Evolutionary conservation across 2,888 invertebrate species (phyloP).

Genomic region (Pristionchus entomophagus): DNA sequence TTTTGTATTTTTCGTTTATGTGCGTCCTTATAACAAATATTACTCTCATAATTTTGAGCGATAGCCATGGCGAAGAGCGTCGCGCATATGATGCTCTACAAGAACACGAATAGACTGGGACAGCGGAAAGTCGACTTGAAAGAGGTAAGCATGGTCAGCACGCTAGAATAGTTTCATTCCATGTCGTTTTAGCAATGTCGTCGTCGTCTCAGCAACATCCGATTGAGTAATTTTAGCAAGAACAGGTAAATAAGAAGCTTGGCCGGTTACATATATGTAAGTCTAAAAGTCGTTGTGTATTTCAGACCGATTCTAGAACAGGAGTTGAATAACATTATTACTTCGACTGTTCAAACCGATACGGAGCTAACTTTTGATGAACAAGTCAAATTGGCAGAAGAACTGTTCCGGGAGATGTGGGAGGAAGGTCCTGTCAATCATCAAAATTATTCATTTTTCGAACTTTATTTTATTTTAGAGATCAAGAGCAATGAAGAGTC

Average conservation of each 20-base stretch:
- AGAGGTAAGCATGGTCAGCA: neutral
- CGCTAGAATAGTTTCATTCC: neutral
- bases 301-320: neutral
- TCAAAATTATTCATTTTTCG: neutral
- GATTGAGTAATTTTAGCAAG: neutral
- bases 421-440: conserved; percentile 39
- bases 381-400: conserved; percentile 15
- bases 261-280: too few relatives aligned
- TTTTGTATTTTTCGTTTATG: neutral
- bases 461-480: neutral
- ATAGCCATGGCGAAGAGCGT: neutral
- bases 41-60: neutral
- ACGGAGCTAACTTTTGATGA: conserved; percentile 12
- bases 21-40: neutral
- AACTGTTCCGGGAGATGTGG: neutral
- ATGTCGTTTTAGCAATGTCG: neutral
- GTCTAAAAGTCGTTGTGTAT: neutral
- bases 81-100: conserved; percentile 38
- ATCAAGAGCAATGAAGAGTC: neutral
- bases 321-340: conserved; percentile 5
- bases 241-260: too few relatives aligned
- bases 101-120: conserved; percentile 1
- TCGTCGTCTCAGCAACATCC: neutral
- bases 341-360: neutral
- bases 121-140: conserved; percentile 21